Conservation (phyloP, 2,888 invertebrate genomes). For the Minunthozetes semirufus region DNA sequence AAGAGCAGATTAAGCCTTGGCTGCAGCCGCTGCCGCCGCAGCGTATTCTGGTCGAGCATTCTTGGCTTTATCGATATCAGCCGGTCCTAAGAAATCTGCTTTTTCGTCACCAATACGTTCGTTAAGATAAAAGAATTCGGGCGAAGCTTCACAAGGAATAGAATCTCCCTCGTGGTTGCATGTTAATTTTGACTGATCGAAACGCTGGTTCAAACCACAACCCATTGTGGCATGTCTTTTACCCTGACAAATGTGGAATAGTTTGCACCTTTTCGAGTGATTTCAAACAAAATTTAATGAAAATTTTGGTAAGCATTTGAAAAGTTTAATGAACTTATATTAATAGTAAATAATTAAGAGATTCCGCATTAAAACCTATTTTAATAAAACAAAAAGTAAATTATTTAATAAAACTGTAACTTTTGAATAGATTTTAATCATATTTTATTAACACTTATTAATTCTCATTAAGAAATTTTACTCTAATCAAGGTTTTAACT, state of each 20-base stretch:
- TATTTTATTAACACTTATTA: too few relatives aligned
- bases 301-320: background rate
- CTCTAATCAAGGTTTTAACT: too few relatives aligned
- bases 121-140: conserved; percentile 33
- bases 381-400: background rate
- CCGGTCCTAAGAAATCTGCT: conserved; percentile 17
- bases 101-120: conserved; percentile 33
- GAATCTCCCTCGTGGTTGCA: conserved; percentile 21
- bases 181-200: conserved; percentile 31
- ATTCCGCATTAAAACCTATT: too few relatives aligned
- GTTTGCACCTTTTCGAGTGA: background rate
- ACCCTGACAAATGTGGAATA: background rate
- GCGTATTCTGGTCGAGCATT: conserved; percentile 27
- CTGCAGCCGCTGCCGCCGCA: background rate
- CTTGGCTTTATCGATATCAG: conserved; percentile 30
- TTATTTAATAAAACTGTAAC: too few relatives aligned
- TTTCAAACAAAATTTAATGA: background rate
- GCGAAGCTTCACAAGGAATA: conserved; percentile 32
- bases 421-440: too few relatives aligned
- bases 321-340: too few relatives aligned
- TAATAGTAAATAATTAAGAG: too few relatives aligned
- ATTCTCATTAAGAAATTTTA: too few relatives aligned
- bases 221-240: conserved; percentile 25
- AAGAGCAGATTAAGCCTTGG: background rate
- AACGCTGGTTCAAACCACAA: conserved; percentile 26